Conservation (phyloP, 2,113 vertebrate species). For the Podarcis muralis region DNA sequence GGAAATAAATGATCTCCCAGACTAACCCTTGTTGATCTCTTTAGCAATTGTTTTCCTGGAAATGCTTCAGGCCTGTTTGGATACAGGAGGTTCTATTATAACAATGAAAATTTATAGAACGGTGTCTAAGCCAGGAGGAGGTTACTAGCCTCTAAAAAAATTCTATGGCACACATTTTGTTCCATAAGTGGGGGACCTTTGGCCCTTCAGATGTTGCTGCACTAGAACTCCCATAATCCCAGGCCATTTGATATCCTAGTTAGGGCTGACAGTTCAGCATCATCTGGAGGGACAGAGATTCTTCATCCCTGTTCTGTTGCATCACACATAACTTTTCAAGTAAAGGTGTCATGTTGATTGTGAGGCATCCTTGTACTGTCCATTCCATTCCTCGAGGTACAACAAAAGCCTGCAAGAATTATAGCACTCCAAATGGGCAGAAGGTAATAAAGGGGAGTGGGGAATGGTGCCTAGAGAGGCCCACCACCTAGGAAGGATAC, state of each 20-base stretch:
- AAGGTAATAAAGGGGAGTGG: not conserved
- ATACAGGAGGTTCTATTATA: not conserved
- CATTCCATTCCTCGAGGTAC: not conserved
- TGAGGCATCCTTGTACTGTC: conserved; percentile 19
- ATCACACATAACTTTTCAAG: not conserved
- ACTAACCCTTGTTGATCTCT: not conserved
- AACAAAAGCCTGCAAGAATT: not conserved
- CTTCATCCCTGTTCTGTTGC: accelerated
- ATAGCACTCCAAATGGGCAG: not conserved
- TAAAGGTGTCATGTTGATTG: not conserved
- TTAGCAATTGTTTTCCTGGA: not conserved
- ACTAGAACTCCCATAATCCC: not conserved
- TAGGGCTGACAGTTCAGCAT: no score
- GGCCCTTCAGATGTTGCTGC: not conserved
- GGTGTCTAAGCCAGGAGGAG: not conserved
- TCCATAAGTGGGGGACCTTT: no score
- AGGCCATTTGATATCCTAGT: not conserved
- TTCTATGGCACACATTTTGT: not conserved
- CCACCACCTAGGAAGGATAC: conserved; percentile 88
- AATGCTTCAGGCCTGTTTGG: not conserved
- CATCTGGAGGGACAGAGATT: not conserved
- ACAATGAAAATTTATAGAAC: not conserved
- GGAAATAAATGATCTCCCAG: not conserved
- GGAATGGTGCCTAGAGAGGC: conserved; percentile 34
- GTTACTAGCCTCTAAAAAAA: not conserved